Base-by-base conservation (phyloP, 2,113 vertebrate genomes). In the Coreoperca whiteheadi region DNA sequence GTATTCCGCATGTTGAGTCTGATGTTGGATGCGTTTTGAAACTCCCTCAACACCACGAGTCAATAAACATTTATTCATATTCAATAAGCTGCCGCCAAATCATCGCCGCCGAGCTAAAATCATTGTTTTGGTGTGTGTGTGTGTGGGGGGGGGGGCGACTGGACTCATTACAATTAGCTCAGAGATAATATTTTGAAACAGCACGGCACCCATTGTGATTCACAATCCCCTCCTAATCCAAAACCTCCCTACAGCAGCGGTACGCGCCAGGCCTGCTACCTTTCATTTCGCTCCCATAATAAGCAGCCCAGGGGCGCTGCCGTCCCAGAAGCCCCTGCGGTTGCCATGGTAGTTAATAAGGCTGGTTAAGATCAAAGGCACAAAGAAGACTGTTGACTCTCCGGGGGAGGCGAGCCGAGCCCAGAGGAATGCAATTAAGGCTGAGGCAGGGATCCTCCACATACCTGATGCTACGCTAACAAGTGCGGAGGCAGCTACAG, bases 331-430 rank as follows among this genome's bases (percentile, higher is more conserved):
- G 86, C 66, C 84, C 82, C 61, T 9, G 59, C 46, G 14, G 90
- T 89, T 71, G 83, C 87, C 85, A 87, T 85, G 87, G 83, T 23
- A 82, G 79, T 87, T 89, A 90, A 90, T 73, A 69, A 88, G 82
- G 74, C 77, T 87, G 1, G 34, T 91, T 91, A 78, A 63, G 85
- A 91, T 91, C 87, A 89, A 82, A 90, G 81, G 46, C 72, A 78
- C 43, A 51, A 39, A 77, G 77, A 77, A 56, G 83, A 79, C 16
- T 79, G 87, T 90, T 88, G 90, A 77, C 83, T 90, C 84, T 84
- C 83, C 77, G 28, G 82, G 76, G 79, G 51, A 79, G 21, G 60
- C 15, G n/a, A 88, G 83, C 8, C 0, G 61, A 83, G 83, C 81
- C 74, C 85, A n/a, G 64, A 77, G 87, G 83, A 89, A 87, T 1